Percentiles rank a stretch among this genome's conserved stretches.
These are phyloP conservation scores for Mustela lutreola DNA, from an alignment of 2,113 vertebrate species.

Conservation along the genomic window DNA sequence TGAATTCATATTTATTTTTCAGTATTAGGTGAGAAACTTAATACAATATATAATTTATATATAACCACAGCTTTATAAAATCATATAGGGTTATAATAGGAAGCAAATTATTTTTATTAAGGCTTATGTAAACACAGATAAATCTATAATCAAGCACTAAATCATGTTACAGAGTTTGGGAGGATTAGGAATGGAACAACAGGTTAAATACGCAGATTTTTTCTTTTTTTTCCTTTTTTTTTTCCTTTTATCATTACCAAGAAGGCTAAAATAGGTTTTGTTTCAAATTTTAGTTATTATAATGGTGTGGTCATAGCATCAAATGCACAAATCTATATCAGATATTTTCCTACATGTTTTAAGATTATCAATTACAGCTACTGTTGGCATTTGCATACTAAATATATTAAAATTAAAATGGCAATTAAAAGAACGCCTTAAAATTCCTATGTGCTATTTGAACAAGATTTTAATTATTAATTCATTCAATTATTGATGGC, in stretches of 20 bases:
- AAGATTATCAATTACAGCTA: neutral
- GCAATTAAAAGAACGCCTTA: constrained; percentile 53
- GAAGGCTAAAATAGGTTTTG: neutral
- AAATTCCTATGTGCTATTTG: constrained; percentile 52
- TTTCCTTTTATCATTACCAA: neutral
- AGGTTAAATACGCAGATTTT: neutral
- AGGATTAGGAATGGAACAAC: neutral
- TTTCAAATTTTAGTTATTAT: constrained; percentile 24
- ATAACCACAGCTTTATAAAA: neutral
- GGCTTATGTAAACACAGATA: neutral
- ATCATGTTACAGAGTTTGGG: neutral
- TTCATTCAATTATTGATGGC: constrained; percentile 42
- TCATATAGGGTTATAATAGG: neutral
- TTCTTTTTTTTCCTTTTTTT: neutral
- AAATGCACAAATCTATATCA: neutral
- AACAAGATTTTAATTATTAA: constrained; percentile 54
- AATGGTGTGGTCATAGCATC: neutral
- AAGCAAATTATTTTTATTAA: constrained; percentile 10
- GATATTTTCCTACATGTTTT: neutral
- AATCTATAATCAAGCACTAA: neutral
- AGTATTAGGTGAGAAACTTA: neutral
- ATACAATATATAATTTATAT: neutral
- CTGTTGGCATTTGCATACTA: neutral
- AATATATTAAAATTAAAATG: constrained; percentile 41
- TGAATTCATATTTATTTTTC: neutral